Conservation (phyloP, 2,113 vertebrate species). For the Passer domesticus region DNA sequence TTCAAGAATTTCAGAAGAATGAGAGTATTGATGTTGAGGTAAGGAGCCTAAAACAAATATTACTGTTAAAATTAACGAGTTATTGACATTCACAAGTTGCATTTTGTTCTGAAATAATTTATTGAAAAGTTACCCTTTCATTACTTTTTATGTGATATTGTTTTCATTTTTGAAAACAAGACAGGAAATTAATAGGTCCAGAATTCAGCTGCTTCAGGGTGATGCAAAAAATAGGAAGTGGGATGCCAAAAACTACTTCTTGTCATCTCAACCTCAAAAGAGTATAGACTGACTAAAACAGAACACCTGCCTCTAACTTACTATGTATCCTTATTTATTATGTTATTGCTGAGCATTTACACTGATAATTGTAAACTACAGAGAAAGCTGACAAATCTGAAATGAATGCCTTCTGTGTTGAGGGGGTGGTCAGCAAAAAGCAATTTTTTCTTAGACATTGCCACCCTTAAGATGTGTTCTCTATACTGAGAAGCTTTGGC, state of each 20-base stretch:
- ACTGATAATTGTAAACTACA: background rate
- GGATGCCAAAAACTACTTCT: background rate
- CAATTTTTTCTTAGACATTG: background rate
- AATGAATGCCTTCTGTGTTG: background rate
- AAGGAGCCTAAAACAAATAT: constrained; percentile 32
- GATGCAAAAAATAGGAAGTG: background rate
- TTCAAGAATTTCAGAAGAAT: constrained; percentile 98
- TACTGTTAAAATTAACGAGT: background rate
- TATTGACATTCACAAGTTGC: background rate
- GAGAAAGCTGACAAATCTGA: background rate
- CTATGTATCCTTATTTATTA: background rate
- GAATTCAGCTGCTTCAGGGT: background rate
- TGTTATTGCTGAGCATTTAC: background rate
- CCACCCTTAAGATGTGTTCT: background rate
- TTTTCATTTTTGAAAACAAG: background rate
- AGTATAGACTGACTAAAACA: background rate
- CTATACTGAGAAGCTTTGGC: background rate
- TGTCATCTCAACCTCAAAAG: background rate
- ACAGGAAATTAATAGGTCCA: background rate
- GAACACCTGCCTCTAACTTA: background rate
- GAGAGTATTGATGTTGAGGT: constrained; percentile 97
- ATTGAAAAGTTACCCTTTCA: background rate
- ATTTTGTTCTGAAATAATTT: background rate
- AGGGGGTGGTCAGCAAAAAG: background rate
- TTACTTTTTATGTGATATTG: background rate